A percentile compares a stretch with the other conserved stretches of the same genome.
Evolutionary conservation across 2,797 vertebrate genomes (phyloP).

Genomic region (Danio choprae): DNA sequence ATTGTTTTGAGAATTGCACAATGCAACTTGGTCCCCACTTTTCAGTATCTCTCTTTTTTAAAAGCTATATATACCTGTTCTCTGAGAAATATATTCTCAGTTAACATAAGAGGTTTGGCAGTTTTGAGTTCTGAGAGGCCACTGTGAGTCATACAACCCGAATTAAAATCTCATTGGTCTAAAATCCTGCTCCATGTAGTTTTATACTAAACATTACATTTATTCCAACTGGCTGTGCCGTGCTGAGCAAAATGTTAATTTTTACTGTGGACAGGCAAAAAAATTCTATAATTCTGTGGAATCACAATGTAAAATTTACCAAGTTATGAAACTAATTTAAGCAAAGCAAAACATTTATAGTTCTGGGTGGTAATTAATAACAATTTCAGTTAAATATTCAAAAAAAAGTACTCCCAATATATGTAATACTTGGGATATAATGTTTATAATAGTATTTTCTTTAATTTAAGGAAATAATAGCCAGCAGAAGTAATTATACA

Average conservation of each 20-base stretch:
- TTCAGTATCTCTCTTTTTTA: too few relatives aligned
- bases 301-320: background rate
- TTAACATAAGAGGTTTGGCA: background rate
- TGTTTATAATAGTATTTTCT: background rate
- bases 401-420: background rate
- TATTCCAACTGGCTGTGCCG: background rate
- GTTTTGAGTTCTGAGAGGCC: background rate
- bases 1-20: background rate
- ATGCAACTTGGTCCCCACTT: background rate
- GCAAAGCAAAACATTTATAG: background rate
- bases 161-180: background rate
- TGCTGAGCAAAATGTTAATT: background rate
- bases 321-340: background rate
- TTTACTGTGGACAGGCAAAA: background rate
- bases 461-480: background rate
- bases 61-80: background rate
- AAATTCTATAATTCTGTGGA: background rate
- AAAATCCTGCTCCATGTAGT: background rate
- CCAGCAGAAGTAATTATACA: too few relatives aligned
- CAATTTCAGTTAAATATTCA: background rate
- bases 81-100: background rate
- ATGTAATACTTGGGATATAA: background rate
- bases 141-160: background rate
- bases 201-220: constrained; percentile 1
- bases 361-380: background rate